These are phyloP conservation scores for Osedax fenrisi DNA, from an alignment of 2,888 invertebrate genomes.

Conservation along the genomic window DNA sequence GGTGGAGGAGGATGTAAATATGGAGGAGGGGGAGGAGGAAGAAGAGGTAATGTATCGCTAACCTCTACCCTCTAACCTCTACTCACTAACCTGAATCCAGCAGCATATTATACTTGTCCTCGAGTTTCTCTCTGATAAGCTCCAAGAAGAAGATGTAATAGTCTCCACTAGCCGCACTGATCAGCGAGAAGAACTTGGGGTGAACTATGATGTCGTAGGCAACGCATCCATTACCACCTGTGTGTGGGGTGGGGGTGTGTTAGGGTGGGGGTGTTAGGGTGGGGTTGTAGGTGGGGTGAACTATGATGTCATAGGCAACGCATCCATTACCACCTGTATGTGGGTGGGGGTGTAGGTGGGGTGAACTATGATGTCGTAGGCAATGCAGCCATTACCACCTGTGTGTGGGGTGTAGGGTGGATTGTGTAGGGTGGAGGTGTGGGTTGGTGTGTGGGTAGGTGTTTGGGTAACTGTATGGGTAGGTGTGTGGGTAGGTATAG, in stretches of 20 bases:
- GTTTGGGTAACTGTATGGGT: no score
- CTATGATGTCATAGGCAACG: constrained; percentile 69
- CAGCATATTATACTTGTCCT: neutral
- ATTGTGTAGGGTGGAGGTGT: no score
- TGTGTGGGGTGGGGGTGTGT: no score
- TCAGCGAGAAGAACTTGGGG: constrained; percentile 56
- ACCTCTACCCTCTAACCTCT: neutral
- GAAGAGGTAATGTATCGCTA: no score
- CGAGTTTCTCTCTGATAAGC: neutral
- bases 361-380: constrained; percentile 73
- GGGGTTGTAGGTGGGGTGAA: constrained; percentile 60
- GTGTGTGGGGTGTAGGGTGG: no score
- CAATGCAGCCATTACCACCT: constrained; percentile 62
- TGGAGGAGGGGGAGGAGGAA: no score
- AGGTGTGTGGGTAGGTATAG: no score
- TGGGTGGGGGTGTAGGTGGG: no score
- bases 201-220: constrained; percentile 75
- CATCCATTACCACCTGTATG: constrained; percentile 61
- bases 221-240: constrained; percentile 60
- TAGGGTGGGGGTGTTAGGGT: constrained; percentile 35
- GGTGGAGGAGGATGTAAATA: no score
- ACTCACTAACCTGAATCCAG: neutral
- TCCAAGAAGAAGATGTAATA: neutral
- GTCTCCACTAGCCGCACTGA: neutral
- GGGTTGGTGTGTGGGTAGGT: no score